A percentile compares a stretch with the other conserved stretches of the same genome.
phyloP scores from a whole-genome alignment of 2,113 vertebrate genomes.

The Hiodon tergisus region DNA sequence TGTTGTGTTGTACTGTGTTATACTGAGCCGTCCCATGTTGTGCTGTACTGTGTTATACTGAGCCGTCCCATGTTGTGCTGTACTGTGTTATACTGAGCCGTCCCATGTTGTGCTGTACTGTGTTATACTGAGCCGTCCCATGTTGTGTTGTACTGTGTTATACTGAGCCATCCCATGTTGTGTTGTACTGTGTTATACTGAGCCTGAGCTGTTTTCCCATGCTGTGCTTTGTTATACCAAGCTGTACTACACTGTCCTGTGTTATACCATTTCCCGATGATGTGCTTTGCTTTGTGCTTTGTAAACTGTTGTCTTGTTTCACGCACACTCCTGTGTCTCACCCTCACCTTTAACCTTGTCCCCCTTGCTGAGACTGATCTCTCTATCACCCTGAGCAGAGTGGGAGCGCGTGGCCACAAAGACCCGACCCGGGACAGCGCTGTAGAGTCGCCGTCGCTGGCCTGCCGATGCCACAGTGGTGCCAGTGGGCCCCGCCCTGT shows the following conservation, averaged over 20 bases:
- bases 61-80: too few relatives aligned
- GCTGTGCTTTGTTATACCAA: too few relatives aligned
- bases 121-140: neutral
- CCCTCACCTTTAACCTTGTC: constrained; percentile 86
- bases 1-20: too few relatives aligned
- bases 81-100: neutral
- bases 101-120: neutral
- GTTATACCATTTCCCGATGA: too few relatives aligned
- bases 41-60: too few relatives aligned
- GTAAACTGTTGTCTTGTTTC: too few relatives aligned
- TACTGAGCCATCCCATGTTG: neutral
- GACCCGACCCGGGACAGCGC: constrained; percentile 78
- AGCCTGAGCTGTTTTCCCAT: neutral
- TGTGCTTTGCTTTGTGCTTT: too few relatives aligned
- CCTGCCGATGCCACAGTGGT: constrained; percentile 50
- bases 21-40: too few relatives aligned
- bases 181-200: neutral
- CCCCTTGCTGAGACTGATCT: constrained; percentile 83
- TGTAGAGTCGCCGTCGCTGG: constrained; percentile 79
- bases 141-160: too few relatives aligned
- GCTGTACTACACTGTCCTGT: too few relatives aligned
- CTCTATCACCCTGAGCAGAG: constrained; percentile 80
- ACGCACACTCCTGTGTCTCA: neutral
- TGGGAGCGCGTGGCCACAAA: constrained; percentile 82
- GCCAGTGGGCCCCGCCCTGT: constrained; percentile 48